phyloP scores from a whole-genome alignment of 2,797 vertebrate genomes.

The Antennarius maculatus region DNA sequence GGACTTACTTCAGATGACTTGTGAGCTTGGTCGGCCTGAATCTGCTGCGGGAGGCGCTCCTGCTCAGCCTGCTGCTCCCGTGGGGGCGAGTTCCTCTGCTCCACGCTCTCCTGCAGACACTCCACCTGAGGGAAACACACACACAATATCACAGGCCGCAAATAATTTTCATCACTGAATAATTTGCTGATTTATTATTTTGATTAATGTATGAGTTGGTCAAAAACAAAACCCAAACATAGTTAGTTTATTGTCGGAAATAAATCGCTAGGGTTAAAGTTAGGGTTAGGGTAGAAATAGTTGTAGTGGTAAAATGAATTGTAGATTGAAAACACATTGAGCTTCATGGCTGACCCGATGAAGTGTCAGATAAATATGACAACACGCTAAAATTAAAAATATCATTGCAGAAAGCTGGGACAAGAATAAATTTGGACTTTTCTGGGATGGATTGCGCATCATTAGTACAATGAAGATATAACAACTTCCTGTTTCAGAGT shows the following conservation, averaged over 20 bases:
- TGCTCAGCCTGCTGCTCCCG: constrained; percentile 34
- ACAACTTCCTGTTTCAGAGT: no score
- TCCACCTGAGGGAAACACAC: constrained; percentile 29
- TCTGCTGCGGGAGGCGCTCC: constrained; percentile 19
- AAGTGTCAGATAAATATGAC: no score
- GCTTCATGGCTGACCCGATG: no score
- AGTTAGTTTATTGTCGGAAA: not conserved
- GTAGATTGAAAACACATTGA: no score
- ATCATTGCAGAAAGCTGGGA: no score
- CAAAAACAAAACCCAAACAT: not conserved
- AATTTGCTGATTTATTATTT: not conserved
- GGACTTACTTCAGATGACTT: constrained; percentile 64
- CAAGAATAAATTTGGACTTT: no score
- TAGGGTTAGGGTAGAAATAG: no score
- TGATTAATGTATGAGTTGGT: not conserved
- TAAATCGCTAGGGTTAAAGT: no score
- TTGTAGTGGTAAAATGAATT: no score
- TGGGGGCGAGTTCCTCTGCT: constrained; percentile 27
- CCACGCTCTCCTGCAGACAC: constrained; percentile 33
- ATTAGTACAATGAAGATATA: no score
- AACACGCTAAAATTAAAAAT: no score
- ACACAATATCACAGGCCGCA: not conserved
- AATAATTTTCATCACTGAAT: not conserved
- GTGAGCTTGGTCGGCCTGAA: constrained; percentile 67
- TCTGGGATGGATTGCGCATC: no score